Percentiles rank a stretch among this genome's conserved stretches.
Conservation (phyloP, 2,113 vertebrate genomes). For the Chascanopsetta lugubris region DNA sequence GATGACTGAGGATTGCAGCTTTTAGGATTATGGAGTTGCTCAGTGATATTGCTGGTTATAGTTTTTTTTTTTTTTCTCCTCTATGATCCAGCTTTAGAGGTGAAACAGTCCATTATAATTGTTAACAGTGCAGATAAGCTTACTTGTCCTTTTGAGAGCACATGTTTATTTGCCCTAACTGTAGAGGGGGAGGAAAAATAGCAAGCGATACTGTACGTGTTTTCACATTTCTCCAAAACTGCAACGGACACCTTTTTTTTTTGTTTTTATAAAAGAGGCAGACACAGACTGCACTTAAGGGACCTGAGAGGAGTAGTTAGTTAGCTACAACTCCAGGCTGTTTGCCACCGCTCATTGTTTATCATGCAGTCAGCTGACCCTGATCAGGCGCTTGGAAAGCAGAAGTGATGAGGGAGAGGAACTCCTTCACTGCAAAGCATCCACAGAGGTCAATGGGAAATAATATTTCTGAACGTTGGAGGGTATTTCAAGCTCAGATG, state of each 20-base stretch:
- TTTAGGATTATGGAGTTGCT: constrained; percentile 81
- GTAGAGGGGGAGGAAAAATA: background rate
- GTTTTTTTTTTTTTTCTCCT: constrained; percentile 52
- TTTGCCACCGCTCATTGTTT: constrained; percentile 78
- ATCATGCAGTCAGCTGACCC: constrained; percentile 82
- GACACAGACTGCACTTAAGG: constrained; percentile 48
- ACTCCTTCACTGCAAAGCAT: constrained; percentile 68
- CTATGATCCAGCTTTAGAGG: constrained; percentile 78
- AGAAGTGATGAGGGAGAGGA: constrained; percentile 76
- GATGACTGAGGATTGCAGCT: constrained; percentile 79
- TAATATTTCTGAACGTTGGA: constrained; percentile 21
- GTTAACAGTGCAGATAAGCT: constrained; percentile 35
- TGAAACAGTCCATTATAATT: constrained; percentile 63
- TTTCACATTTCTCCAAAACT: constrained; percentile 7
- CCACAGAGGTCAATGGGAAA: constrained; percentile 59
- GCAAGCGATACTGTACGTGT: no score
- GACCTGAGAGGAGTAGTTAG: constrained; percentile 64
- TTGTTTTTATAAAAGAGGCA: constrained; percentile 43
- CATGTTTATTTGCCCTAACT: constrained; percentile 12
- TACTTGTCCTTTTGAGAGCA: constrained; percentile 30
- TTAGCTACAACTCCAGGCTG: constrained; percentile 71
- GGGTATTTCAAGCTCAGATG: constrained; percentile 18
- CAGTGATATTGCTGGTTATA: constrained; percentile 80
- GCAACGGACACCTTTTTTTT: constrained; percentile 21
- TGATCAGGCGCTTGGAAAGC: constrained; percentile 81